Evolutionary conservation across 2,888 invertebrate species (phyloP), one percentile per base, ranked within the genome.

Genomic region (Lithophane socia): DNA sequence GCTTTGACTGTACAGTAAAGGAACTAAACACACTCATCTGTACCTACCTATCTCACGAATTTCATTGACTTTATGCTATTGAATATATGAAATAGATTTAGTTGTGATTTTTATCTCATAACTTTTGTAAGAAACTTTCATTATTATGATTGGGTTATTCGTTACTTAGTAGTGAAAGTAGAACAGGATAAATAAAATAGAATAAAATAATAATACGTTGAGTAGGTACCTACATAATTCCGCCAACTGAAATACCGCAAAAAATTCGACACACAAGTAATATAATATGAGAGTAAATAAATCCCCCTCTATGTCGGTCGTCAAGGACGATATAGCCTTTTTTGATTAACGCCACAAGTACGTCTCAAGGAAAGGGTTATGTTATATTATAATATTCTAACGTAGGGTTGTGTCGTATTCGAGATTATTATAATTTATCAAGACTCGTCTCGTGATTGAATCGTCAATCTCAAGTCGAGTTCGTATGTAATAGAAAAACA

Each of bases 261-360:
- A 82, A 79, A 81, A 86, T 74, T 77, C 79, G 65, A 80, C 80
- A 86, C 77, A 68, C 64, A 44, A 78, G 75, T 80, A 71, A 86
- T 88, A 86, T 82, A 77, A 84, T 77, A 79, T 76, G 52, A 64
- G 64, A 87, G 84, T 82, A 80, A 85, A 85, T 87, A 88, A 89
- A 88, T 87, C 85, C 81, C 78, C 82, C 82, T 80, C 82, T 77
- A 84, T 78, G 77, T 74, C 75, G 78, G 77, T 85, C 79, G 75
- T 80, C 85, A 86, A 87, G 81, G 79, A 80, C 80, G 78, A 76
- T 87, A 88, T 82, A 88, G 83, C 87, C 88, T 87, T 89, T 90
- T 90, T 88, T 88, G 90, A 90, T 90, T 90, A 90, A 90, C 89
- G 88, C 85, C 83, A 79, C 84, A 82, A 86, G 86, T 82, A 85